phyloP scores from a whole-genome alignment of 2,888 invertebrate genomes.

The Smittia aterrima region DNA sequence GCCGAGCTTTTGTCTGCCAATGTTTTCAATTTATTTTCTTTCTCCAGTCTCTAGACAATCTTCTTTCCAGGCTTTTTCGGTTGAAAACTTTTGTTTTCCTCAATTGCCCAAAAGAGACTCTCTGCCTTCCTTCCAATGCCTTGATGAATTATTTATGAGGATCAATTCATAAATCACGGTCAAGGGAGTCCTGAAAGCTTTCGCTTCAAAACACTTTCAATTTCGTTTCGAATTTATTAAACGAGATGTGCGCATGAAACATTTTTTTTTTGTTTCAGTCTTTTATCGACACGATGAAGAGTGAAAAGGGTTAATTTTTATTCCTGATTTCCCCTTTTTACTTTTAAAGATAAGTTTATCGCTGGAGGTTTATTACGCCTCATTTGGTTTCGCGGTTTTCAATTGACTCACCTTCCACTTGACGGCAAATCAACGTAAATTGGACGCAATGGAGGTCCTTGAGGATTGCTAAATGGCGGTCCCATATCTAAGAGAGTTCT shows the following conservation, averaged over 20 bases:
- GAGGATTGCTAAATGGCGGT: conserved; percentile 46
- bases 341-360: neutral
- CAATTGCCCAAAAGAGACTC: neutral
- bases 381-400: neutral
- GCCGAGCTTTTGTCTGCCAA: neutral
- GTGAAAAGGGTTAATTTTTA: neutral
- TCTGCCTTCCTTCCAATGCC: neutral
- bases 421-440: conserved; percentile 46
- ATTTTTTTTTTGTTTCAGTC: neutral
- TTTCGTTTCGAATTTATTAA: neutral
- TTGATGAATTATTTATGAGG: conserved; percentile 33
- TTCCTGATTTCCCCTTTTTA: neutral
- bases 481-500: conserved; percentile 47
- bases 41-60: neutral
- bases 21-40: neutral
- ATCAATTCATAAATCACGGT: conserved; percentile 36
- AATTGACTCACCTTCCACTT: conserved; percentile 46
- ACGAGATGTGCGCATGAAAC: neutral
- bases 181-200: neutral
- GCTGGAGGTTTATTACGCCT: neutral
- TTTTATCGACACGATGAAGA: neutral
- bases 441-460: conserved; percentile 46
- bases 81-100: neutral
- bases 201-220: neutral
- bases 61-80: neutral